phyloP scores from a whole-genome alignment of 2,888 invertebrate species.

The Dryadula phaetusa region DNA sequence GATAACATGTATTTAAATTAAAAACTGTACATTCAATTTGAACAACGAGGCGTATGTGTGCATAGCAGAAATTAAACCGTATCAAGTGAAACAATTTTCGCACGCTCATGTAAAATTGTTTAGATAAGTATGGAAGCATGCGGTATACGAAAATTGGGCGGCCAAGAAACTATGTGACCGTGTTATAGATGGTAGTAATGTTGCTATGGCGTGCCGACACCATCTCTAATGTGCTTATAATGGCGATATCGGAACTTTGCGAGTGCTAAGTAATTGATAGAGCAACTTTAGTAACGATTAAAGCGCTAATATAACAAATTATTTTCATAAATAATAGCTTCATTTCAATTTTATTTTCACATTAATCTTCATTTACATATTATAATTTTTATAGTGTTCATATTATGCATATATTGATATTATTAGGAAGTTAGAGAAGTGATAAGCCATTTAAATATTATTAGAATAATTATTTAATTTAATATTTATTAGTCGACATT shows the following conservation, averaged over 20 bases:
- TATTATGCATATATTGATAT: conserved; percentile 1
- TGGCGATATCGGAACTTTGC: conserved; percentile 70
- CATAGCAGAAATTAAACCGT: conserved; percentile 57
- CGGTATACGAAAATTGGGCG: conserved; percentile 76
- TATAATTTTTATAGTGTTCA: conserved; percentile 16
- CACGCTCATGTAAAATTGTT: conserved; percentile 69
- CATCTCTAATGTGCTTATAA: conserved; percentile 81
- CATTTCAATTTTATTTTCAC: conserved; percentile 41
- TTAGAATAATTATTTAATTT: conserved; percentile 1
- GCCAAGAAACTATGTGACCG: conserved; percentile 78
- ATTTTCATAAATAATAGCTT: conserved; percentile 48
- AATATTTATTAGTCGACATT: not conserved
- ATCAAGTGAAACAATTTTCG: conserved; percentile 63
- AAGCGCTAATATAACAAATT: conserved; percentile 60
- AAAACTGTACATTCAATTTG: conserved; percentile 59
- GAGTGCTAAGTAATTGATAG: conserved; percentile 80
- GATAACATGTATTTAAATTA: conserved; percentile 52
- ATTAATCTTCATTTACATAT: conserved; percentile 35
- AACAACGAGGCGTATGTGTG: conserved; percentile 53
- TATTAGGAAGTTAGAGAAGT: not conserved
- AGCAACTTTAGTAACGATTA: conserved; percentile 67
- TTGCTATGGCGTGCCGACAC: conserved; percentile 74
- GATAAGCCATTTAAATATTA: not conserved
- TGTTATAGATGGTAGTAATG: conserved; percentile 78
- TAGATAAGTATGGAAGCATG: conserved; percentile 59